phyloP scores from a whole-genome alignment of 2,113 vertebrate species.

The Theristicus caerulescens region DNA sequence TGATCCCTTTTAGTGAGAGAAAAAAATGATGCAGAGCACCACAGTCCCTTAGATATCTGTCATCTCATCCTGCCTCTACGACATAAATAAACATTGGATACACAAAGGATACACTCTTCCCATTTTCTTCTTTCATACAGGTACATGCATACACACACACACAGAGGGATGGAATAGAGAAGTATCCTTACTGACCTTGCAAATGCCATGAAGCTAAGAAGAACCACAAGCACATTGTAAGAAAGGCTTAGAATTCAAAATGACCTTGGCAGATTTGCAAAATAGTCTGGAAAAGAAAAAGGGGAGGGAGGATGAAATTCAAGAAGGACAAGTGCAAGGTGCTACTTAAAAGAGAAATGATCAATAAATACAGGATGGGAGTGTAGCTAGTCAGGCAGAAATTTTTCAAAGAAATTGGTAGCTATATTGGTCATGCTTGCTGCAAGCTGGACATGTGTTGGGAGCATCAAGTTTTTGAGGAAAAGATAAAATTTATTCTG shows the following conservation, averaged over 20 bases:
- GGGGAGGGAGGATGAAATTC: not conserved
- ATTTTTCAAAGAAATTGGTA: not conserved
- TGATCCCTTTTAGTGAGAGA: not conserved
- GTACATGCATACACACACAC: not conserved
- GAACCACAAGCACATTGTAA: not conserved
- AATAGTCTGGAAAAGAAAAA: not conserved
- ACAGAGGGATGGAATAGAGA: not conserved
- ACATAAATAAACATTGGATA: not conserved
- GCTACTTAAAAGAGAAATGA: not conserved
- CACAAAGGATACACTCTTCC: not conserved
- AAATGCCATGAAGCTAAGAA: not conserved
- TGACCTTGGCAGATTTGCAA: not conserved
- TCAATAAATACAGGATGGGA: not conserved
- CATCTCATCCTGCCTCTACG: not conserved
- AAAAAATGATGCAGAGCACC: not conserved
- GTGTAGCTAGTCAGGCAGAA: not conserved
- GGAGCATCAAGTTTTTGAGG: not conserved
- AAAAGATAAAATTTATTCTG: not conserved
- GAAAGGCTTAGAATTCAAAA: constrained; percentile 5
- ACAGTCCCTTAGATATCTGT: not conserved
- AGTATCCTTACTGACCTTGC: not conserved
- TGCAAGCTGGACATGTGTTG: not conserved
- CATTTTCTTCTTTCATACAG: not conserved
- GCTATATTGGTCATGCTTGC: not conserved
- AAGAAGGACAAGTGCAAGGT: not conserved